These are phyloP conservation scores for Dasysyrphus tricinctus DNA, from an alignment of 2,888 invertebrate species.

Conservation along the genomic window DNA sequence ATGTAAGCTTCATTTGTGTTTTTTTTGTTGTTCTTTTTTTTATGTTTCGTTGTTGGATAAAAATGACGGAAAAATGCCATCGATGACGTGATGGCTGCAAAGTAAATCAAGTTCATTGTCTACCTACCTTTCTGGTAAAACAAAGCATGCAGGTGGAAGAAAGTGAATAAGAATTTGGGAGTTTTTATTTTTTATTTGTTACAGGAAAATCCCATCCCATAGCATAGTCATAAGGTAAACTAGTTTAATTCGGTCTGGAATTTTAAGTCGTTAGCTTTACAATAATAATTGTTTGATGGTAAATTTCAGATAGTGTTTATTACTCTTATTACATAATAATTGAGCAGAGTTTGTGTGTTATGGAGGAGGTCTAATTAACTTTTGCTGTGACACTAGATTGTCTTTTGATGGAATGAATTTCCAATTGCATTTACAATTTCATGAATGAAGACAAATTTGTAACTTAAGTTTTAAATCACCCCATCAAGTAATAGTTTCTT, in stretches of 20 bases:
- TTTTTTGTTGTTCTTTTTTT: conserved; percentile 12
- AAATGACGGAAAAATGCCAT: conserved; percentile 40
- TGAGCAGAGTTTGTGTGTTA: neutral
- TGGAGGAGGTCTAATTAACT: neutral
- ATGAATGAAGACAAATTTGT: too few species aligned
- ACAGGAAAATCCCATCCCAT: conserved; percentile 19
- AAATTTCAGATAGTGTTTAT: neutral
- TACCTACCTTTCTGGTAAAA: conserved; percentile 2
- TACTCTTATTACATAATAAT: neutral
- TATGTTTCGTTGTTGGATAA: neutral
- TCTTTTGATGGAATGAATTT: neutral
- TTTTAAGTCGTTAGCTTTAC: neutral
- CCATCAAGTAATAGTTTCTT: too few species aligned
- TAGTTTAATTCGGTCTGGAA: conserved; percentile 1
- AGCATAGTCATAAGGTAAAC: neutral
- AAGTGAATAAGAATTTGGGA: conserved; percentile 47
- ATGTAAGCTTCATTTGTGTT: conserved; percentile 37
- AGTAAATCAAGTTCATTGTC: conserved; percentile 69
- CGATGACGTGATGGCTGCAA: conserved; percentile 30
- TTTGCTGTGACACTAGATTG: neutral
- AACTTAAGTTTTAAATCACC: too few species aligned
- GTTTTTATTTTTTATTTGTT: neutral
- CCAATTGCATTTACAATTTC: neutral
- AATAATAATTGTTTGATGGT: conserved; percentile 6
- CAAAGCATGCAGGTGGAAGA: conserved; percentile 33